Base-by-base conservation (phyloP, 2,797 vertebrate species). In the Pelobates cultripes region DNA sequence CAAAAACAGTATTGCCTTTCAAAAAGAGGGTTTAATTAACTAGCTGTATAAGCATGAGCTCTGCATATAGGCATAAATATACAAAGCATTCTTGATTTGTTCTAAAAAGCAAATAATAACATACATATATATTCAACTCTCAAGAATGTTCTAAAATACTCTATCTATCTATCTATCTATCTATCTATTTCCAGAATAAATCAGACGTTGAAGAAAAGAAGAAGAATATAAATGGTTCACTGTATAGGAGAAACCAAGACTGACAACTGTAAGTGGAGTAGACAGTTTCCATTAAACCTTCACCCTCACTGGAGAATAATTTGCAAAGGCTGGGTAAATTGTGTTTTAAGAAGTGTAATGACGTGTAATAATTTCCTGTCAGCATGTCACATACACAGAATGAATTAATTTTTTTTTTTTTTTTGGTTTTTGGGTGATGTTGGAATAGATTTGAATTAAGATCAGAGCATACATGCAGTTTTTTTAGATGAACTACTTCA, bases 341-440 rank as follows among this genome's bases (percentile, higher is more conserved):
- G 92, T 91, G 92, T 94, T 94, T 95, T 95, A 95, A 95, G 94
- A 94, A 92, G 92, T 90, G 90, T 94, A 94, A 95, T 95, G 94
- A 94, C 83, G 87, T 94, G 94, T 93, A 94, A 95, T 96, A 93
- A 96, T 96, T 94, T 94, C 90, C 93, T 92, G 93, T 95, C 93
- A 91, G 89, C 82, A 85, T 87, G 91, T 94, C 92, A 90, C 84
- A 90, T 92, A 92, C 91, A 89, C 89, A 77, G n/a, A 6, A 28
- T 4, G 6, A 82, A 84, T 85, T 70, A 47, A n/a, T 72, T 79
- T 78, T 28, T 28, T 1, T 28, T 28, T 28, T 28, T 28, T 28
- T 28, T 28, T 28, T 28, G 28, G 28, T 28, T 28, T 28, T 73
- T 6, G 2, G 76, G 77, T 75, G 86, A 86, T 86, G 84, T 85